A percentile compares a stretch with the other conserved stretches of the same genome.
phyloP scores from a whole-genome alignment of 1,140 invertebrate species.

The Bombus waltoni region DNA sequence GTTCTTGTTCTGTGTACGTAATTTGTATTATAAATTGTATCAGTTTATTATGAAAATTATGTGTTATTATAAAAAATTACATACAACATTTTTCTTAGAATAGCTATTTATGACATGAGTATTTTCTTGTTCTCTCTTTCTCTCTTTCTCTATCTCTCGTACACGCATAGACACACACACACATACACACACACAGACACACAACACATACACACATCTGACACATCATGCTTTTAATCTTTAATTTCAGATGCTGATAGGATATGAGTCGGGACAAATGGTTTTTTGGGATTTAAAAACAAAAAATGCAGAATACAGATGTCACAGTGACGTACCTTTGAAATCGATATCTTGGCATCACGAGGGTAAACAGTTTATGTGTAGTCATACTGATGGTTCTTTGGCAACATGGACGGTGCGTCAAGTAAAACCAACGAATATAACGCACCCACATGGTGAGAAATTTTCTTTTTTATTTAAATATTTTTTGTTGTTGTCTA shows the following conservation, averaged over 20 bases:
- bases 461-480: background rate
- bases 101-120: constrained; percentile 27
- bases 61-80: constrained; percentile 24
- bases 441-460: constrained; percentile 96
- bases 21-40: constrained; percentile 51
- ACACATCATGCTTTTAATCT: constrained; percentile 15
- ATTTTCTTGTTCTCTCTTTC: background rate
- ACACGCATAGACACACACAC: too few species aligned
- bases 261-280: constrained; percentile 96
- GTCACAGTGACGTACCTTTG: constrained; percentile 90
- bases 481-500: background rate
- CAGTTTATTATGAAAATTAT: constrained; percentile 33
- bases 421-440: constrained; percentile 89
- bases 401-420: constrained; percentile 95
- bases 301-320: constrained; percentile 91
- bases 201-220: too few species aligned
- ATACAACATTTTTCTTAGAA: constrained; percentile 34
- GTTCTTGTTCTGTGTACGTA: constrained; percentile 50
- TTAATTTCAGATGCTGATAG: constrained; percentile 93
- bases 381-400: constrained; percentile 96
- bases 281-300: constrained; percentile 97
- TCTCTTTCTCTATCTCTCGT: too few species aligned
- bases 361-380: constrained; percentile 99
- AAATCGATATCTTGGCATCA: constrained; percentile 97
- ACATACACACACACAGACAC: too few species aligned